phyloP scores from a whole-genome alignment of 2,113 vertebrate species.

The Heteronetta atricapilla region DNA sequence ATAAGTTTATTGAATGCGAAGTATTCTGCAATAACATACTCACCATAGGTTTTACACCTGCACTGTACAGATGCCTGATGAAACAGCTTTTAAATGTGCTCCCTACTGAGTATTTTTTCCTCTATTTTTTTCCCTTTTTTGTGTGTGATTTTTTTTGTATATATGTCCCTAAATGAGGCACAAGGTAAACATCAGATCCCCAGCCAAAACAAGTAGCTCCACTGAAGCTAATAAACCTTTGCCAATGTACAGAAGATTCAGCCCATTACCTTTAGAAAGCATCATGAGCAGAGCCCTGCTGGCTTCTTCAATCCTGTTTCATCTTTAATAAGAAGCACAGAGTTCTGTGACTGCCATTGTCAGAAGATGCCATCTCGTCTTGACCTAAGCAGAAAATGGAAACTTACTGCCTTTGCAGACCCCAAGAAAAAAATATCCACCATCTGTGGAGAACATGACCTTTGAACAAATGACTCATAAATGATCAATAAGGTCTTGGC shows the following conservation, averaged over 20 bases:
- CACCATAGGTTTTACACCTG: background rate
- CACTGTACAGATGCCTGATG: background rate
- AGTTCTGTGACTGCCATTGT: background rate
- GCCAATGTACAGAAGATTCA: background rate
- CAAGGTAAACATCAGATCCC: background rate
- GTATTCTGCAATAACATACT: background rate
- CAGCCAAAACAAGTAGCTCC: background rate
- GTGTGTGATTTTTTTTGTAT: background rate
- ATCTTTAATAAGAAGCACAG: background rate
- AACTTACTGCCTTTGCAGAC: background rate
- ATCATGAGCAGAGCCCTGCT: slow-evolving; percentile 7
- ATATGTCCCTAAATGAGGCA: background rate
- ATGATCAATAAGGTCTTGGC: background rate
- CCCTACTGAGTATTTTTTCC: background rate
- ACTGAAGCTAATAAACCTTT: slow-evolving; percentile 2
- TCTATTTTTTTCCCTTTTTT: rapidly evolving
- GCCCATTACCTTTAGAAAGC: slow-evolving; percentile 24
- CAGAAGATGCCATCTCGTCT: background rate
- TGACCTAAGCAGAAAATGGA: background rate
- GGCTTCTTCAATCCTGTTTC: background rate
- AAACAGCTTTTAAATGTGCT: slow-evolving; percentile 4
- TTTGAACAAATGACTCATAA: background rate
- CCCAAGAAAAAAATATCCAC: background rate
- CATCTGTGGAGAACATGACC: background rate
- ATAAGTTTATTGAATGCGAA: background rate